Evolutionary conservation across 2,797 vertebrate species (phyloP).

Genomic region (Arrhamphus sclerolepis): DNA sequence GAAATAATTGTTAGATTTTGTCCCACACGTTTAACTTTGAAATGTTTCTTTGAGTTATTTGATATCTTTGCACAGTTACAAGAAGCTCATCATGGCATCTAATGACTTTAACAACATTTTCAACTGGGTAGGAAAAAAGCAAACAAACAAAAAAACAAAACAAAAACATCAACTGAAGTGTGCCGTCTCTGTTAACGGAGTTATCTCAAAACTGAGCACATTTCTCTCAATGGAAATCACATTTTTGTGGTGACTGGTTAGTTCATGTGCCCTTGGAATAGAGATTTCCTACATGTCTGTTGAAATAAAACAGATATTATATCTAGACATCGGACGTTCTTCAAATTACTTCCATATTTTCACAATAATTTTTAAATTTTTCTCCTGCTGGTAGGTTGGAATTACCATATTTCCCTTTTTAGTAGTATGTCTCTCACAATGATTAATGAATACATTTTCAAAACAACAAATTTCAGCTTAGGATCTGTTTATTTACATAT

Average conservation of each 20-base stretch:
- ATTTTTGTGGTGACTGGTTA: conserved; percentile 14
- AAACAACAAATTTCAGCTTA: conserved; percentile 24
- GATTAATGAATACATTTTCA: conserved; percentile 40
- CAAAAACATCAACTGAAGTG: no score
- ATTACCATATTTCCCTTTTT: conserved; percentile 30
- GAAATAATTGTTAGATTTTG: no score
- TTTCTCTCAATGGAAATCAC: background rate
- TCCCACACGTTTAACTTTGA: no score
- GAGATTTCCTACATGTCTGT: conserved; percentile 10
- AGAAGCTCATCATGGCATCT: no score
- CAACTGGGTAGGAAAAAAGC: no score
- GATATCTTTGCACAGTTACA: no score
- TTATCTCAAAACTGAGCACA: no score
- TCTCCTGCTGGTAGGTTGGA: conserved; percentile 12
- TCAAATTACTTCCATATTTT: conserved; percentile 50
- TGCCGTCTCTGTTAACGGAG: no score
- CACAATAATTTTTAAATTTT: background rate
- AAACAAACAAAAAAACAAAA: no score
- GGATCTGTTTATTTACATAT: conserved; percentile 60
- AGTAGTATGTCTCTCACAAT: conserved; percentile 19
- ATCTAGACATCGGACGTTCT: conserved; percentile 10
- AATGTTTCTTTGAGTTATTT: no score
- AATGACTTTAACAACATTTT: no score
- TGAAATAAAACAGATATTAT: conserved; percentile 33
- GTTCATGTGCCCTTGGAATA: conserved; percentile 24